Conservation (phyloP, 1,140 invertebrate species). For the Bombus sibiricus region DNA sequence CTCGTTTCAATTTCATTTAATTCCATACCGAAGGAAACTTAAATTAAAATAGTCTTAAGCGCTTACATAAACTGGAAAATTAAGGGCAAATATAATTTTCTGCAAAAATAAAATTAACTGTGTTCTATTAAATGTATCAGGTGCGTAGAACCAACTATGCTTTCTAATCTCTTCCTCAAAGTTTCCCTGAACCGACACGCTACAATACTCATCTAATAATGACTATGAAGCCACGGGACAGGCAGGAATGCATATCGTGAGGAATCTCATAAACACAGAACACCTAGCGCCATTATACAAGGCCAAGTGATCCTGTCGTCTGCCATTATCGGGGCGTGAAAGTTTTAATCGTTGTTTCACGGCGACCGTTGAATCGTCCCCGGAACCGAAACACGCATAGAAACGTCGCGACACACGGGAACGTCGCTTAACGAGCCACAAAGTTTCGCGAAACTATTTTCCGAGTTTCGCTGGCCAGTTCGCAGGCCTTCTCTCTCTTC, state of each 20-base stretch:
- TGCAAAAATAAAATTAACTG: not conserved
- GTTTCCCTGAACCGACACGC: not conserved
- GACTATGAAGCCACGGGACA: not conserved
- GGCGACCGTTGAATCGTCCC: slow-evolving; percentile 8
- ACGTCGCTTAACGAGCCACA: slow-evolving; percentile 46
- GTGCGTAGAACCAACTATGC: not conserved
- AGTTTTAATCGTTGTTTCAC: slow-evolving; percentile 33
- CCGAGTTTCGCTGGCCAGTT: slow-evolving; percentile 26
- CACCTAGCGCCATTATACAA: not conserved
- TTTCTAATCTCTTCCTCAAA: not conserved
- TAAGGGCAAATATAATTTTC: not conserved
- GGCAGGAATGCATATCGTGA: not conserved
- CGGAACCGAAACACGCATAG: not conserved
- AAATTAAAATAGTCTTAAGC: not conserved
- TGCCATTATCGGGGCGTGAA: slow-evolving; percentile 19
- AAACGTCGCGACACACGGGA: not conserved
- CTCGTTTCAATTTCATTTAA: not conserved
- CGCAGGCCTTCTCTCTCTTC: not conserved
- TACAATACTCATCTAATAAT: not conserved
- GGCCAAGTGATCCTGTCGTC: slow-evolving; percentile 51
- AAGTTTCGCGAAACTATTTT: slow-evolving; percentile 50
- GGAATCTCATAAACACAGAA: not conserved
- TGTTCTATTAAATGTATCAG: not conserved
- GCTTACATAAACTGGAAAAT: not conserved
- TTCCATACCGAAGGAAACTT: not conserved